Conservation (phyloP, 1,140 invertebrate species). For the Zaprionus tsacasi region DNA sequence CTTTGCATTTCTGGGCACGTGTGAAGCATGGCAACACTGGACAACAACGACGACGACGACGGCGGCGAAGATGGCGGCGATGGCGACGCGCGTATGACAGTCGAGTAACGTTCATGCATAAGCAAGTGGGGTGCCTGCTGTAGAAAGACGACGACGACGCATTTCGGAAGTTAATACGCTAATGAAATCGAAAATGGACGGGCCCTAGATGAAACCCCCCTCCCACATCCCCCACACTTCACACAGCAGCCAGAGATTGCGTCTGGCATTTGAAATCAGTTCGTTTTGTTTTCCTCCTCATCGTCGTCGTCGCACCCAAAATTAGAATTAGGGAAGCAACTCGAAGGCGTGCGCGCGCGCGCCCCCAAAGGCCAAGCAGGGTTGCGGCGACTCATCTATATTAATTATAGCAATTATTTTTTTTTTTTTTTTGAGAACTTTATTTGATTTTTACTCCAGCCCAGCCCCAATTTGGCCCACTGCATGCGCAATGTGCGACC, state of each 20-base stretch:
- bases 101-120: constrained; percentile 49
- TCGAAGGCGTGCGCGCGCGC: background rate
- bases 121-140: constrained; percentile 33
- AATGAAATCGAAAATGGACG: constrained; percentile 65
- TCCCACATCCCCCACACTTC: background rate
- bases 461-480: background rate
- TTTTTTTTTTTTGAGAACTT: background rate
- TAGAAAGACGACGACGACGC: constrained; percentile 12
- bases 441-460: background rate
- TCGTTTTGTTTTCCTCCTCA: constrained; percentile 6
- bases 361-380: background rate
- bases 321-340: constrained; percentile 21
- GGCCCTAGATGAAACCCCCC: background rate
- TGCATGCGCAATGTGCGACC: constrained; percentile 4
- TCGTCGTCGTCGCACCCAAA: constrained; percentile 12
- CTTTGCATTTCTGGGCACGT: constrained; percentile 45
- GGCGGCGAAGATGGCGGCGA: background rate
- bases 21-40: constrained; percentile 61
- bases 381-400: background rate
- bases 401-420: constrained; percentile 76
- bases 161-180: constrained; percentile 67
- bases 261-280: constrained; percentile 51
- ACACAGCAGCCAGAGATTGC: constrained; percentile 5
- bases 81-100: constrained; percentile 13
- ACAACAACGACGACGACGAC: background rate